Conservation (phyloP, 2,888 invertebrate species). For the Aphelenchoides bicaudatus region DNA sequence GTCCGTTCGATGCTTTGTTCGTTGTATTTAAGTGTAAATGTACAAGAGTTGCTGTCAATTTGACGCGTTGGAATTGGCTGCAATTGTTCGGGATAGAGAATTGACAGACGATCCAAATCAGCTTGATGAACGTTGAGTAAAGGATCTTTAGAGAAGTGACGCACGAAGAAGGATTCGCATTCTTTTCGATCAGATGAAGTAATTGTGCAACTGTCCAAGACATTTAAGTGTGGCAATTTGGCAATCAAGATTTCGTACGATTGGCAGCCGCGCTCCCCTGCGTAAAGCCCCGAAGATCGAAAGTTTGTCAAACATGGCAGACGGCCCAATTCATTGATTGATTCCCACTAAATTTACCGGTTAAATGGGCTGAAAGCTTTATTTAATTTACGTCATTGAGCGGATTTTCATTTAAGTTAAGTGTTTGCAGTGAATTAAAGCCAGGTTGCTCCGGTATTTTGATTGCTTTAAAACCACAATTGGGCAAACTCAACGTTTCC, state of each 20-base stretch:
- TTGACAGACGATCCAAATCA: slow-evolving; percentile 14
- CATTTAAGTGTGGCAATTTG: slow-evolving; percentile 35
- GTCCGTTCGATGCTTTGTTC: slow-evolving; percentile 16
- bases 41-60: neutral
- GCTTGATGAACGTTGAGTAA: slow-evolving; percentile 7
- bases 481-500: slow-evolving; percentile 15
- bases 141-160: slow-evolving; percentile 9
- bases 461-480: slow-evolving; percentile 7
- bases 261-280: slow-evolving; percentile 7
- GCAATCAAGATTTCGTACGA: slow-evolving; percentile 37
- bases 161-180: slow-evolving; percentile 17
- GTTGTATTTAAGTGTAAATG: slow-evolving; percentile 11
- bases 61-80: no score
- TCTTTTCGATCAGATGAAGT: slow-evolving; percentile 31
- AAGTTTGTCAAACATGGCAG: slow-evolving; percentile 21
- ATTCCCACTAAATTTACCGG: slow-evolving; percentile 25
- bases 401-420: slow-evolving; percentile 15
- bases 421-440: neutral
- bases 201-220: slow-evolving; percentile 44
- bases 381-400: slow-evolving; percentile 15
- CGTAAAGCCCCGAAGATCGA: slow-evolving; percentile 14
- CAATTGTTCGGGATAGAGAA: slow-evolving; percentile 19
- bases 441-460: neutral
- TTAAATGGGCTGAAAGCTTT: neutral
- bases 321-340: slow-evolving; percentile 21